A percentile compares a stretch with the other conserved stretches of the same genome.
Conservation (phyloP, 1,140 invertebrate genomes). For the Riptortus pedestris region DNA sequence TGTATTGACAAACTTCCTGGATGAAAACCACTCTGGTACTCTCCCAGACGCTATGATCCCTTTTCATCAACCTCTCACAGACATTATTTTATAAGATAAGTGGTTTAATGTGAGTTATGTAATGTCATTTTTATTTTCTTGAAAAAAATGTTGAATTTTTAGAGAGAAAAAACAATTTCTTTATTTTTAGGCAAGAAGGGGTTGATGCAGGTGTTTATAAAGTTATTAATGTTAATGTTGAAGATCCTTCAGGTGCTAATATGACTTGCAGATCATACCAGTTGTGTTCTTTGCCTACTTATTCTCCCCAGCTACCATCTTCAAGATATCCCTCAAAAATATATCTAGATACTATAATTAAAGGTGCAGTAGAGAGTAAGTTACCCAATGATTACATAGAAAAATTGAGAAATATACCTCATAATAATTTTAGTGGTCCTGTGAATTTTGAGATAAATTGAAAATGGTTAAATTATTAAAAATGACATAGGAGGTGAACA, state of each 20-base stretch:
- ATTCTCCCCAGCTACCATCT: background rate
- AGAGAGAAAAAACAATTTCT: too few relatives aligned
- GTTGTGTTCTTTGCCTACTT: background rate
- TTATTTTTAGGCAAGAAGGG: background rate
- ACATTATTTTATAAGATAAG: too few relatives aligned
- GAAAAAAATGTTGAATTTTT: too few relatives aligned
- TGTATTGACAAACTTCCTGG: too few relatives aligned
- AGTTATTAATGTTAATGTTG: background rate
- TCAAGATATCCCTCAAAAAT: slow-evolving; percentile 48
- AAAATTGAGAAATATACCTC: slow-evolving; percentile 47
- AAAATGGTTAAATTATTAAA: too few relatives aligned
- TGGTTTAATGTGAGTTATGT: too few relatives aligned
- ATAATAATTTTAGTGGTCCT: slow-evolving; percentile 52
- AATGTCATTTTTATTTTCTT: too few relatives aligned
- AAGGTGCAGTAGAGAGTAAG: slow-evolving; percentile 57
- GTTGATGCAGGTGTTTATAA: background rate
- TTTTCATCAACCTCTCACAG: too few relatives aligned
- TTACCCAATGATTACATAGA: slow-evolving; percentile 56
- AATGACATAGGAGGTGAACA: too few relatives aligned
- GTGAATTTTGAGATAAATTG: slow-evolving; percentile 12
- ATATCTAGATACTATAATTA: slow-evolving; percentile 49
- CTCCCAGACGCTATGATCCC: too few relatives aligned
- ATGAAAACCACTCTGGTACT: too few relatives aligned
- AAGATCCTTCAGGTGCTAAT: background rate
- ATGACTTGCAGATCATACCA: background rate